Conservation (phyloP, 2,797 vertebrate genomes). For the Gorsachius magnificus region DNA sequence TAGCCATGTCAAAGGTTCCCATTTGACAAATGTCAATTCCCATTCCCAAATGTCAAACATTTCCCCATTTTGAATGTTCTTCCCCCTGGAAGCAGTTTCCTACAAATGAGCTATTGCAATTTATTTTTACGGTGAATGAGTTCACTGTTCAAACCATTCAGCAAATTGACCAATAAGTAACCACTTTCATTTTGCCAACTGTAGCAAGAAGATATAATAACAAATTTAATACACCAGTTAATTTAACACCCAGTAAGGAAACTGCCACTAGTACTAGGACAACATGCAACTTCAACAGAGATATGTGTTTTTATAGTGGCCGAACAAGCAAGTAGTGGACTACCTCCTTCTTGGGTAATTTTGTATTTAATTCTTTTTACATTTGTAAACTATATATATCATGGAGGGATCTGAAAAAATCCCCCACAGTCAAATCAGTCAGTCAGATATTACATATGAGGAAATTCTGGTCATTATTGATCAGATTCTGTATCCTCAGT, state of each 20-base stretch:
- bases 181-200: not conserved
- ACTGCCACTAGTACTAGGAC: not conserved
- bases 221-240: not conserved
- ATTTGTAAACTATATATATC: not conserved
- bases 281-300: not conserved
- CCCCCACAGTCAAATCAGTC: not conserved
- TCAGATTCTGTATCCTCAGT: not conserved
- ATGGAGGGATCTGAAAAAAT: not conserved
- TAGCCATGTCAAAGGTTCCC: not conserved
- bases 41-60: not conserved
- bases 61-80: not conserved
- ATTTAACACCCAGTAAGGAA: not conserved
- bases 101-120: not conserved
- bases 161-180: not conserved
- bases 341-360: not conserved
- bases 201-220: not conserved
- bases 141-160: not conserved
- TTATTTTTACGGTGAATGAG: not conserved
- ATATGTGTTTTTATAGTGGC: fast-evolving
- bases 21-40: too few relatives aligned
- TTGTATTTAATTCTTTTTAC: not conserved
- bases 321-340: not conserved
- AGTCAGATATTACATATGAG: not conserved
- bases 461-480: not conserved
- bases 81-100: not conserved